Evolutionary conservation across 92 coral and sea anemone genomes (phyloP), one percentile per base, ranked within the genome.

Genomic region (Parazoanthus darwini): DNA sequence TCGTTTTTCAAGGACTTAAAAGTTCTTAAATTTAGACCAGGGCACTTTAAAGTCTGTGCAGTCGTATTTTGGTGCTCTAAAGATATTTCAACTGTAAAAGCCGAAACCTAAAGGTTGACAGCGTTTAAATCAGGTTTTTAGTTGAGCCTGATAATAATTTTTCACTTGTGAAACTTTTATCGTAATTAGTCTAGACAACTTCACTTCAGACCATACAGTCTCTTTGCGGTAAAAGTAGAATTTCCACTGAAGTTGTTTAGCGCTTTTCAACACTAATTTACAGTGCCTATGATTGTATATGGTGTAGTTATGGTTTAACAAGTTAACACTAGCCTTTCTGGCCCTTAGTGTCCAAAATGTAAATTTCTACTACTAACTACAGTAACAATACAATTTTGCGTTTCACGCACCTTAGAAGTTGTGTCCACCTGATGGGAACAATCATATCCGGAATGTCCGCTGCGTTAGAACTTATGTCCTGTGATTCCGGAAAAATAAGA

Each of bases 381-480:
- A 74, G 20, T 15, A 18, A 51, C 11, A 36, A 11, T 74, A 23
- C 11, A 13, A 74, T 74, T 56, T 56, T 33, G 11, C 23, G n/a
- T 66, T 82, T 82, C 48, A 43, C 86, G 23, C 43, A 82, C 86
- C 86, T 68, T 13, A 82, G 72, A 15, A 42, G 86, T 43, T 65
- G 86, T 1, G 78, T 67, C 59, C 63, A 67, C 15, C 16, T 44
- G 38, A 46, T 18, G 42, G 86, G 86, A 46, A 82, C 59, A n/a
- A 82, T 51, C 59, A 82, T 42, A 46, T 82, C 65, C 14, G 86
- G 86, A 71, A 82, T 82, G 54, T 82, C 78, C 6, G 86, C 86
- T 10, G 56, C 39, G 38, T 82, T 82, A 1, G 68, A 25, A 44
- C 86, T 82, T 54, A 82, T 82, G 63, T 82, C 86, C 86, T 82